phyloP scores from a whole-genome alignment of 2,888 invertebrate species.

The Agrenia bidenticulata region DNA sequence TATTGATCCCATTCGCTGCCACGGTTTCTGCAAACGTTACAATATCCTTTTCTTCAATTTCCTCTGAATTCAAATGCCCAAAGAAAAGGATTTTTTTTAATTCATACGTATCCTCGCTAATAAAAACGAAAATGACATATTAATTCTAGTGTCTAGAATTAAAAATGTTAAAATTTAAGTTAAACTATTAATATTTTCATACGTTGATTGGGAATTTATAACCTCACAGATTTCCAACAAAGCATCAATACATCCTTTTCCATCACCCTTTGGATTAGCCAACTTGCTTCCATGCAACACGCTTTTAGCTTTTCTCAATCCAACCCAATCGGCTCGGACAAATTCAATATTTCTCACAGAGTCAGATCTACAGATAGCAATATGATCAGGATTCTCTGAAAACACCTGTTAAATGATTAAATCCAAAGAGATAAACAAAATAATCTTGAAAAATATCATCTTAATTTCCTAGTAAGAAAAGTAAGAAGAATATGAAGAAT shows the following conservation, averaged over 20 bases:
- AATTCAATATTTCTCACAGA: conserved; percentile 16
- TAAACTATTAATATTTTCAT: conserved; percentile 3
- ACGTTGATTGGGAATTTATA: conserved; percentile 23
- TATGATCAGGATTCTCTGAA: conserved; percentile 32
- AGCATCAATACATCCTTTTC: conserved; percentile 7
- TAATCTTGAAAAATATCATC: no score
- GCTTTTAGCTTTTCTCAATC: conserved; percentile 18
- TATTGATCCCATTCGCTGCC: conserved; percentile 12
- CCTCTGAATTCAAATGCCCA: conserved; percentile 26
- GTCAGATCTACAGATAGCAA: conserved; percentile 34
- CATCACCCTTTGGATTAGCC: neutral
- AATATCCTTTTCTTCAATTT: conserved; percentile 23
- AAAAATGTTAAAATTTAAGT: neutral
- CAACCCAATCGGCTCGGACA: conserved; percentile 28
- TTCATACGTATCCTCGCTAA: conserved; percentile 40
- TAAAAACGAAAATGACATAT: conserved; percentile 17
- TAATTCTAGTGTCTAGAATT: neutral
- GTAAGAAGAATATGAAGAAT: no score
- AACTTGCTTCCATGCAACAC: neutral
- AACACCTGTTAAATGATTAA: conserved; percentile 45
- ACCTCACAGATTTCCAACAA: conserved; percentile 26
- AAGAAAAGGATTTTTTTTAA: conserved; percentile 41
- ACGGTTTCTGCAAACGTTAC: conserved; percentile 17
- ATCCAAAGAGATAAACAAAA: no score
- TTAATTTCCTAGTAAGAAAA: no score